Evolutionary conservation across 2,888 invertebrate genomes (phyloP).

Genomic region (Phragmatobia fuliginosa): DNA sequence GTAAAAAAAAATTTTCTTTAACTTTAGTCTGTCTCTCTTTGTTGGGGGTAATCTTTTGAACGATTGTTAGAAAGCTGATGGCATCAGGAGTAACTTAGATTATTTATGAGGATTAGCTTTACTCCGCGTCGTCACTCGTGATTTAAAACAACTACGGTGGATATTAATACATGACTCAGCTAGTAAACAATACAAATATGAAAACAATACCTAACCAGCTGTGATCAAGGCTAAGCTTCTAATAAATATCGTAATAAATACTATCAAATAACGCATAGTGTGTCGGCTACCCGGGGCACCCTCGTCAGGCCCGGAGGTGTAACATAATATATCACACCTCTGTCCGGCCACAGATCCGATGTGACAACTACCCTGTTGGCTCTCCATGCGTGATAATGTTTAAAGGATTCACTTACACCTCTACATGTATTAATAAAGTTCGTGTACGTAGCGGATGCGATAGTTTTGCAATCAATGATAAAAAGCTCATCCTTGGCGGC

Average conservation of each 20-base stretch:
- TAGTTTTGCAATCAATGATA: neutral
- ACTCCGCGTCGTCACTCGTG: too few relatives aligned
- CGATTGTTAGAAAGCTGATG: too few relatives aligned
- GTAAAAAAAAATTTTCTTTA: too few relatives aligned
- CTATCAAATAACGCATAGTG: neutral
- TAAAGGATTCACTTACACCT: neutral
- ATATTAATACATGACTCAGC: too few relatives aligned
- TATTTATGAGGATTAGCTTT: too few relatives aligned
- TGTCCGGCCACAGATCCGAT: neutral
- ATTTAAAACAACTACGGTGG: too few relatives aligned
- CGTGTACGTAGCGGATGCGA: neutral
- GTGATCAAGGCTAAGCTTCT: neutral
- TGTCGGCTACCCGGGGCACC: neutral
- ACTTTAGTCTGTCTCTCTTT: too few relatives aligned
- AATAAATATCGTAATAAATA: neutral
- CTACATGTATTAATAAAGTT: neutral
- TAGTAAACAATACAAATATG: neutral
- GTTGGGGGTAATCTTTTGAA: too few relatives aligned
- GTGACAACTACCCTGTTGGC: conserved; percentile 2
- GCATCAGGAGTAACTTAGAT: too few relatives aligned
- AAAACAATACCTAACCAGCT: neutral
- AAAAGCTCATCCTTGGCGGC: neutral
- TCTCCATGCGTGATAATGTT: neutral
- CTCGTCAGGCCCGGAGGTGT: conserved; percentile 8
- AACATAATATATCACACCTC: conserved; percentile 5